Evolutionary conservation across 2,113 vertebrate species (phyloP).

Genomic region (Elanus axillaris): DNA sequence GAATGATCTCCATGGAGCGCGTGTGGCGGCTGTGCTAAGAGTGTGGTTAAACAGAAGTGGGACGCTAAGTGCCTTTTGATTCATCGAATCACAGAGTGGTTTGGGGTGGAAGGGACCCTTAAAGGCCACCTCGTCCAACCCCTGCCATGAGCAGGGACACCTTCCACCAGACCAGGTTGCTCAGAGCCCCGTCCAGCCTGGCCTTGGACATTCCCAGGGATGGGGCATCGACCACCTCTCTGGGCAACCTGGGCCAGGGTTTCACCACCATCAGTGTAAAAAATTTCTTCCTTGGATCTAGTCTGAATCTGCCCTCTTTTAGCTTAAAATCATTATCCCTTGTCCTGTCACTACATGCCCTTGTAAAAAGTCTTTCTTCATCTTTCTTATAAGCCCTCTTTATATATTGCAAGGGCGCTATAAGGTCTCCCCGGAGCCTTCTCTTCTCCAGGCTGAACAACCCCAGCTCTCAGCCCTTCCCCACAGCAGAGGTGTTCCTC

Average conservation of each 20-base stretch:
- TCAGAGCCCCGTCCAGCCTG: neutral
- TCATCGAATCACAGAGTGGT: neutral
- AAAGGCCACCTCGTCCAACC: neutral
- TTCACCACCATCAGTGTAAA: neutral
- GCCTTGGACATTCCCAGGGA: neutral
- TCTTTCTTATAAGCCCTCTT: neutral
- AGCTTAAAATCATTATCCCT: neutral
- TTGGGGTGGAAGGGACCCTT: neutral
- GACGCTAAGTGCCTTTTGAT: neutral
- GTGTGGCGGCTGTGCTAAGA: neutral
- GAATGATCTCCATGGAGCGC: accelerated
- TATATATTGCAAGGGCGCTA: neutral
- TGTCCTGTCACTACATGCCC: neutral
- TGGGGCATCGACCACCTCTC: neutral
- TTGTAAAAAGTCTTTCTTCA: neutral
- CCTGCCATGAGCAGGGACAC: neutral
- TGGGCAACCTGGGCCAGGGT: neutral
- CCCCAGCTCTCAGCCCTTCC: neutral
- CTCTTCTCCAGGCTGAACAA: neutral
- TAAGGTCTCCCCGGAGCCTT: neutral
- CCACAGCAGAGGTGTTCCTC: neutral
- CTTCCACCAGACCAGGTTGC: neutral
- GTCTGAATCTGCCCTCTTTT: neutral
- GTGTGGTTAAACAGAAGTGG: neutral
- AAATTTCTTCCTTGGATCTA: neutral